These are phyloP conservation scores for Rhopalosiphum maidis DNA, from an alignment of 1,140 invertebrate genomes.

Conservation along the genomic window DNA sequence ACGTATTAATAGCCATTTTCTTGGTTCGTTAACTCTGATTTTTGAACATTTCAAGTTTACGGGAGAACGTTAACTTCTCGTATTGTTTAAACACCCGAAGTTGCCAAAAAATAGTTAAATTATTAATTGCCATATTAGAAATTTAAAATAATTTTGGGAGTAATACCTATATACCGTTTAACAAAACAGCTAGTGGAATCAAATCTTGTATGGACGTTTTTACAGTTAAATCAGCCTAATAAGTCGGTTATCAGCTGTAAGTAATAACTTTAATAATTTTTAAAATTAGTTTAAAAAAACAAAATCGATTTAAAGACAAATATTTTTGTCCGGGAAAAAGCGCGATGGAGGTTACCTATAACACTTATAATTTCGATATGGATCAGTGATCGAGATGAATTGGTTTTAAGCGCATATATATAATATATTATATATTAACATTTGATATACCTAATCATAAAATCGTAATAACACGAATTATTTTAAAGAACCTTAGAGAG, in stretches of 20 bases:
- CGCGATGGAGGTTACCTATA: not conserved
- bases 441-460: not conserved
- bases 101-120: not conserved
- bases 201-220: not conserved
- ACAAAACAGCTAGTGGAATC: not conserved
- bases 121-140: not conserved
- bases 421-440: not conserved
- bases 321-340: not conserved
- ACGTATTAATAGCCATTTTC: not conserved
- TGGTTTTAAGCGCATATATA: not conserved
- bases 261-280: not conserved
- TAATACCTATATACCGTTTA: not conserved
- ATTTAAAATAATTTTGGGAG: not conserved
- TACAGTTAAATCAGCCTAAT: not conserved
- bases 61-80: accelerated
- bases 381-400: not conserved
- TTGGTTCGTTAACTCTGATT: too few species aligned
- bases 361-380: not conserved
- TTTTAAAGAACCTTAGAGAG: not conserved
- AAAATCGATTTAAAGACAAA: not conserved
- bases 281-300: not conserved
- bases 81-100: not conserved
- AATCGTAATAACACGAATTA: not conserved
- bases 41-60: not conserved
- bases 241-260: not conserved